Conservation (phyloP, 2,888 invertebrate species). For the Euzetes globulus region DNA sequence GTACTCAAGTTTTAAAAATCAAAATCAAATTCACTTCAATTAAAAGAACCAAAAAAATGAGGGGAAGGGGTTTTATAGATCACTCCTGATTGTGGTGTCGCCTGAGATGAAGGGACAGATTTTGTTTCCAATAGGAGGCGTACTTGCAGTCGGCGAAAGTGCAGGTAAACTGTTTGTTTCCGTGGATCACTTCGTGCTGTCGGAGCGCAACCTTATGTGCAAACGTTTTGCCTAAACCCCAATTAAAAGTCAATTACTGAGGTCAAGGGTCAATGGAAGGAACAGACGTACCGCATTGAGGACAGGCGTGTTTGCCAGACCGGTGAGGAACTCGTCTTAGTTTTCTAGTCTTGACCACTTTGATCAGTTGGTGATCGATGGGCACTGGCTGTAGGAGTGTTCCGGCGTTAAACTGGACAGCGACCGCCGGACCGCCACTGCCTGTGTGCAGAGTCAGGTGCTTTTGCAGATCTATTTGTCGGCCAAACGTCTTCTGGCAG, state of each 20-base stretch:
- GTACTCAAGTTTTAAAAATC: too few relatives aligned
- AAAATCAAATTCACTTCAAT: too few relatives aligned
- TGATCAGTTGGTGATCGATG: neutral
- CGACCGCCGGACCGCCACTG: neutral
- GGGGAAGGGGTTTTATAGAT: neutral
- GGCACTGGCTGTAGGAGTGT: neutral
- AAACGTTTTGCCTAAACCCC: conserved; percentile 33
- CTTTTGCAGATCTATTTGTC: conserved; percentile 20
- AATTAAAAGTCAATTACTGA: too few relatives aligned
- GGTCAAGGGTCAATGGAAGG: neutral
- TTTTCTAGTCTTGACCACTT: neutral
- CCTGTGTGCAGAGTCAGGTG: conserved; percentile 3
- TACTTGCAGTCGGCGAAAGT: conserved; percentile 20
- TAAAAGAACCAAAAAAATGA: neutral
- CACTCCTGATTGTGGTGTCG: conserved; percentile 25
- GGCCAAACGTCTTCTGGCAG: neutral
- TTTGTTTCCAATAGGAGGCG: conserved; percentile 34
- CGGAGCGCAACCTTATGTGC: conserved; percentile 30
- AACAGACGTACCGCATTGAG: conserved; percentile 29
- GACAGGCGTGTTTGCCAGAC: conserved; percentile 25
- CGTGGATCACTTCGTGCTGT: conserved; percentile 28
- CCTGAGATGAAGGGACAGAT: conserved; percentile 24
- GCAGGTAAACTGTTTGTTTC: conserved; percentile 30
- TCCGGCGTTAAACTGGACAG: neutral
- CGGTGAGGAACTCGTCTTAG: neutral